Evolutionary conservation across 2,113 vertebrate species (phyloP).

Genomic region (Cyprinus carpio): DNA sequence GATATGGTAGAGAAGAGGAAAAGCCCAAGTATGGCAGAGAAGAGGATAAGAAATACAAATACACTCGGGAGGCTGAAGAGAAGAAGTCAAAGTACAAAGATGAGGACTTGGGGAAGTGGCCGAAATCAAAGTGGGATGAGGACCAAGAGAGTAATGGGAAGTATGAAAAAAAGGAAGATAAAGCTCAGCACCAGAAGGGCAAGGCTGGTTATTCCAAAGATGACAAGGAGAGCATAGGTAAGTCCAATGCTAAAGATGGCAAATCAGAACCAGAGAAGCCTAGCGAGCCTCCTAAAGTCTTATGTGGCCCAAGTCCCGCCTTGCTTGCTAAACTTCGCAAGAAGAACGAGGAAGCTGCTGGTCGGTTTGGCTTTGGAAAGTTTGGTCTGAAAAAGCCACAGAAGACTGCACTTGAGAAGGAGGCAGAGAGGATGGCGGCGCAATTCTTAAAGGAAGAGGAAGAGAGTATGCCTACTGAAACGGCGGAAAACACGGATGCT

Average conservation of each 20-base stretch:
- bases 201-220: constrained; percentile 22
- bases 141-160: constrained; percentile 68
- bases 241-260: constrained; percentile 62
- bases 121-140: constrained; percentile 58
- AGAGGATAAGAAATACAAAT: constrained; percentile 41
- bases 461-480: constrained; percentile 7
- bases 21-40: constrained; percentile 40
- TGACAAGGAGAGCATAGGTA: constrained; percentile 60
- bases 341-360: constrained; percentile 76
- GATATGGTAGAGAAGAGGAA: constrained; percentile 50
- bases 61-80: constrained; percentile 37
- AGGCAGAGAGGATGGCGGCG: constrained; percentile 68
- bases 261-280: constrained; percentile 69
- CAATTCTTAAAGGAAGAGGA: constrained; percentile 81
- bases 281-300: constrained; percentile 66
- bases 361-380: constrained; percentile 82
- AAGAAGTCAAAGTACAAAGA: constrained; percentile 67
- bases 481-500: background rate
- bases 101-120: constrained; percentile 64
- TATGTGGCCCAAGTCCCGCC: constrained; percentile 76
- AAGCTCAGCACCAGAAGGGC: constrained; percentile 58
- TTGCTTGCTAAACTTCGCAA: constrained; percentile 79
- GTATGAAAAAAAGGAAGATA: constrained; percentile 37
- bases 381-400: constrained; percentile 88
- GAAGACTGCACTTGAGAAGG: constrained; percentile 79